phyloP scores from a whole-genome alignment of 2,113 vertebrate species.

The Bothrops jararaca region DNA sequence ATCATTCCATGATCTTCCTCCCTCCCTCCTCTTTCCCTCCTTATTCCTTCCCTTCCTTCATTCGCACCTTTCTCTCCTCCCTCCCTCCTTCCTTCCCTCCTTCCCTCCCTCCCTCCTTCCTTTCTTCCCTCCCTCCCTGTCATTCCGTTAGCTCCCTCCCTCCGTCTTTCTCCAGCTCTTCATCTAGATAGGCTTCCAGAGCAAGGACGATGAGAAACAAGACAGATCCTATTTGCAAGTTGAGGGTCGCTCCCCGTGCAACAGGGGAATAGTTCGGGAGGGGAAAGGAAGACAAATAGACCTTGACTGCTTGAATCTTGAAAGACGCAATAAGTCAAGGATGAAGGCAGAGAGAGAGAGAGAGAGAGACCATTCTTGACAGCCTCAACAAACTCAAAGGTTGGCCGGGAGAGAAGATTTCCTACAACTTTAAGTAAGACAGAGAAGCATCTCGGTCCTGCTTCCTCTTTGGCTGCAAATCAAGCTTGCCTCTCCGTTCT shows the following conservation, averaged over 20 bases:
- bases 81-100: too few species aligned
- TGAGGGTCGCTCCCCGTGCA: neutral
- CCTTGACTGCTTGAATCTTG: neutral
- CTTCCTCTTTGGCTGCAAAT: neutral
- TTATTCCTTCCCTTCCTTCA: too few species aligned
- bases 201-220: neutral
- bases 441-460: neutral
- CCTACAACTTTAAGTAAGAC: neutral
- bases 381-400: neutral
- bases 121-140: too few species aligned
- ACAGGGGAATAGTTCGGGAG: neutral
- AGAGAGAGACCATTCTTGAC: neutral
- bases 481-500: neutral
- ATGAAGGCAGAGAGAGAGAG: neutral
- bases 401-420: neutral
- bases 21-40: too few species aligned
- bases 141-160: neutral
- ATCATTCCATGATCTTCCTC: too few species aligned
- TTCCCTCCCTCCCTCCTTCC: too few species aligned
- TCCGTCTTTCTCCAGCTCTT: neutral
- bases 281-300: neutral
- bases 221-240: neutral
- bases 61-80: too few species aligned
- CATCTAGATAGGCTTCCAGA: neutral
- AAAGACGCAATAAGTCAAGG: neutral